A percentile compares a stretch with the other conserved stretches of the same genome.
Conservation (phyloP, 2,888 invertebrate species). For the Campoplex nolae region DNA sequence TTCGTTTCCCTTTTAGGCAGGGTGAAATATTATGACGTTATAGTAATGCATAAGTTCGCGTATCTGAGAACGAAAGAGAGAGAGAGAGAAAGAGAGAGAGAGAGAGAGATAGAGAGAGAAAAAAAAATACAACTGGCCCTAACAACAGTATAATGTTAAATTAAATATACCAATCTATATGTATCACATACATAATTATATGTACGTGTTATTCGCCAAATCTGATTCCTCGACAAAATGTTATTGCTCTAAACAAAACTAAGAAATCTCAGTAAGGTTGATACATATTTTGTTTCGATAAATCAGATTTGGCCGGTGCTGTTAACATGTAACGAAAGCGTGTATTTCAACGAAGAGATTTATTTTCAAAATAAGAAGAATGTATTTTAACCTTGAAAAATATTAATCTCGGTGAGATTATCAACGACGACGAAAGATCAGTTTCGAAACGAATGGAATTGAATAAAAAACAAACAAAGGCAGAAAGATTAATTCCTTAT, state of each 20-base stretch:
- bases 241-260: neutral
- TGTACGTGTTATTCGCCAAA: neutral
- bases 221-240: neutral
- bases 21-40: slow-evolving; percentile 74
- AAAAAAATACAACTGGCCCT: slow-evolving; percentile 49
- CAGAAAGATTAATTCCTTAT: neutral
- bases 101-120: slow-evolving; percentile 17
- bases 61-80: slow-evolving; percentile 25
- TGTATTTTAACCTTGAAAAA: neutral
- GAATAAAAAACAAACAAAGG: neutral
- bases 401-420: neutral
- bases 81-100: slow-evolving; percentile 19
- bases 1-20: slow-evolving; percentile 79
- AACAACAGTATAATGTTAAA: slow-evolving; percentile 24
- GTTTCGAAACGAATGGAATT: neutral
- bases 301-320: neutral
- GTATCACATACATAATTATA: neutral
- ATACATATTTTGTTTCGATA: neutral
- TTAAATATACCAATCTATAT: slow-evolving; percentile 21
- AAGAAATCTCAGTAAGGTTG: neutral
- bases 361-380: neutral
- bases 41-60: slow-evolving; percentile 64
- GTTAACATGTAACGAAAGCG: slow-evolving; percentile 8
- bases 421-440: neutral
- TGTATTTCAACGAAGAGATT: neutral